Percentiles rank a stretch among this genome's conserved stretches.
phyloP scores from a whole-genome alignment of 2,797 vertebrate genomes.

The Pitangus sulphuratus region DNA sequence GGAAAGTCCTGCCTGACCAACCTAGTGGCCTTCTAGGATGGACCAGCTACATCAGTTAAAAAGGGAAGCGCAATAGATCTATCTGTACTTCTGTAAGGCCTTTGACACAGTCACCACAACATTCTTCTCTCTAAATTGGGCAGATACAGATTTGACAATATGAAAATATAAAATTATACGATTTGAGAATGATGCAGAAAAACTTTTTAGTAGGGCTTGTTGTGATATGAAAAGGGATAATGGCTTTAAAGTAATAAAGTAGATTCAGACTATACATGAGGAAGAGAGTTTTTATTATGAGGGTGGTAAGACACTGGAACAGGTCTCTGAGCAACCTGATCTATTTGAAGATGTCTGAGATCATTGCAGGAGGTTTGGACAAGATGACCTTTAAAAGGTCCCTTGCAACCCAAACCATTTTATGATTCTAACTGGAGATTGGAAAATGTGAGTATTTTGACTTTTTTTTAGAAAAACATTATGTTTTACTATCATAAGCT shows the following conservation, averaged over 20 bases:
- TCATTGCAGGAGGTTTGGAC: neutral
- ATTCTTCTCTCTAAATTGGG: neutral
- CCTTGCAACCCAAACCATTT: neutral
- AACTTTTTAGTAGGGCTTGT: neutral
- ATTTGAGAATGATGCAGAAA: neutral
- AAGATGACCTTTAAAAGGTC: neutral
- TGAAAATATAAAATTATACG: neutral
- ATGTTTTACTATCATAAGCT: neutral
- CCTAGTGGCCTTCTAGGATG: no score
- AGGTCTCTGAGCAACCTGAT: neutral
- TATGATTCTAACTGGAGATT: neutral
- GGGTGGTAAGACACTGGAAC: neutral
- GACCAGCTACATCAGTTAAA: neutral
- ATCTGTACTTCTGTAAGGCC: neutral
- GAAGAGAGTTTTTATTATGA: neutral
- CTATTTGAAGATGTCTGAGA: neutral
- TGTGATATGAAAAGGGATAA: neutral
- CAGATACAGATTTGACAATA: neutral
- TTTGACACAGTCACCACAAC: neutral
- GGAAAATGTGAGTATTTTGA: neutral
- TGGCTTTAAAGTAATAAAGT: neutral
- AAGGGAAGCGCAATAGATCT: neutral
- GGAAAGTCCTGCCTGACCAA: neutral
- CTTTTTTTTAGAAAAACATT: neutral
- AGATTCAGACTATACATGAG: neutral